Evolutionary conservation across 1,140 invertebrate species (phyloP).

Genomic region (Glomeris maerens): DNA sequence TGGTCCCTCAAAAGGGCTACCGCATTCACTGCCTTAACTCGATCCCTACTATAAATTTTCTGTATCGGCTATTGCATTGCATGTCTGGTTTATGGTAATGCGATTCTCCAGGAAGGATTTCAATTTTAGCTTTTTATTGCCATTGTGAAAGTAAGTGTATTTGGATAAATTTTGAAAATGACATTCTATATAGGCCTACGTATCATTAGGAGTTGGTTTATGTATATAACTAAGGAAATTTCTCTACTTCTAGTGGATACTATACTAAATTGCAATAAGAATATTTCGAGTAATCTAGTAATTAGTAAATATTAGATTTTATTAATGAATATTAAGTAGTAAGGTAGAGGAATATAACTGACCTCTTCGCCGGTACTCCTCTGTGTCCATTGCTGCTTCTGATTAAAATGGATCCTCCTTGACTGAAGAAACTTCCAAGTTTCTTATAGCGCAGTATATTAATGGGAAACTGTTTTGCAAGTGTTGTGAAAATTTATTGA

Average conservation of each 20-base stretch:
- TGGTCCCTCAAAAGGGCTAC: conserved; percentile 10
- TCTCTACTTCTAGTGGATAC: conserved; percentile 12
- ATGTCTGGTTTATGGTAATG: background rate
- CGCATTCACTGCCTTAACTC: conserved; percentile 15
- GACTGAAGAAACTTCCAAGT: no score
- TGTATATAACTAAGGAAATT: conserved; percentile 15
- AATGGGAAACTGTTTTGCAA: no score
- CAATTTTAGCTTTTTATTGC: no score
- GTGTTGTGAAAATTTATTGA: no score
- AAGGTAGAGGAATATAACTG: conserved; percentile 19
- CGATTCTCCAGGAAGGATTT: conserved; percentile 6
- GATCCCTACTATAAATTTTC: conserved; percentile 21
- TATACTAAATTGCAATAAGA: conserved; percentile 13
- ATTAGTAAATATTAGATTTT: no score
- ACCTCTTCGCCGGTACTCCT: conserved; percentile 38
- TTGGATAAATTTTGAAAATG: background rate
- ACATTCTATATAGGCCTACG: background rate
- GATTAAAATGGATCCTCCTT: no score
- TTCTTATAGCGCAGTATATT: no score
- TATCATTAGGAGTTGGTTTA: conserved; percentile 6
- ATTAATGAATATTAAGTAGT: background rate
- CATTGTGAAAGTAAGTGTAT: no score
- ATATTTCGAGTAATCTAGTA: conserved; percentile 3
- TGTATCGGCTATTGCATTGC: conserved; percentile 39
- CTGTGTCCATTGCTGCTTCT: conserved; percentile 30